Base-by-base conservation (phyloP, 2,888 invertebrate species). In the Tribolium freemani region DNA sequence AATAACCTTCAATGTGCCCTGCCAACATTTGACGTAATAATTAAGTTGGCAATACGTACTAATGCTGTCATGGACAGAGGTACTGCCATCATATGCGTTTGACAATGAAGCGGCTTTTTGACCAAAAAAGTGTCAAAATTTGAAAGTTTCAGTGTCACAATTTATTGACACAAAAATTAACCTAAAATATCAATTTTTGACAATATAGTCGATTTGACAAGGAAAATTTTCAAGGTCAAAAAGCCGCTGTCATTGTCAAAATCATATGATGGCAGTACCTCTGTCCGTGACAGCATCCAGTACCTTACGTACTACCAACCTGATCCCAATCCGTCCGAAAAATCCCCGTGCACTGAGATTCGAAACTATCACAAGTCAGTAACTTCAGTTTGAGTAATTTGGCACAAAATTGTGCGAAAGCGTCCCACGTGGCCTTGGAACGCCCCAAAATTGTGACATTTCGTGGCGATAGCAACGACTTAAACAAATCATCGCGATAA, bases 261-360 rank as follows among this genome's bases (percentile, higher is more conserved):
- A n/a, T n/a, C n/a, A n/a, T n/a, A n/a, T n/a, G n/a, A n/a, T n/a
- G n/a, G n/a, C n/a, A n/a, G n/a, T n/a, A n/a, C n/a, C n/a, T n/a
- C n/a, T n/a, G n/a, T n/a, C n/a, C n/a, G n/a, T n/a, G n/a, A n/a
- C n/a, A n/a, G n/a, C n/a, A n/a, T n/a, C n/a, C n/a, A n/a, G n/a
- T n/a, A n/a, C n/a, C n/a, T n/a, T n/a, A n/a, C n/a, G 10, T 31
- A 16, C 13, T 63, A 63, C 74, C 74, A 75, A 83, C 83, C 80
- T 80, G 61, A 69, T 83, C 81, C 93, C 93, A 93, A 71, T 92
- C 91, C 75, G 90, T 88, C 77, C 91, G 89, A 70, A 93, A 92
- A 9, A 94, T 88, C 0, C 91, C 90, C 44, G 93, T 85, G 77
- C 92, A 92, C 77, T 93, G 91, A 57, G 90, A 89, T 76, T 92